phyloP scores from a whole-genome alignment of 1,140 invertebrate genomes.

The Zaprionus camerounensis region DNA sequence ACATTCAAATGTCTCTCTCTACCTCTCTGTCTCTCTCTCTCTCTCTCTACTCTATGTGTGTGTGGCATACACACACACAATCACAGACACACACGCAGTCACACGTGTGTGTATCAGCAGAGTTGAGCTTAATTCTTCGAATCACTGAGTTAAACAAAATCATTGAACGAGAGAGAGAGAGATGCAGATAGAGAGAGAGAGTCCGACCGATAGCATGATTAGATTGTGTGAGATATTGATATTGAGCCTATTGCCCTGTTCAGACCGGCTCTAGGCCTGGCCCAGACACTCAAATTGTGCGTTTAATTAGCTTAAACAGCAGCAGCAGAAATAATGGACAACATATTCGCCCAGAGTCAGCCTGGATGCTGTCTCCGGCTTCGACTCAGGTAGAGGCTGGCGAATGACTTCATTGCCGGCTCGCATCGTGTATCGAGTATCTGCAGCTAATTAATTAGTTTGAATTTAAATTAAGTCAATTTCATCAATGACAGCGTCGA shows the following conservation, averaged over 20 bases:
- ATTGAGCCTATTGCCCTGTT: constrained; percentile 25
- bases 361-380: neutral
- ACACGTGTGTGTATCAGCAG: constrained; percentile 24
- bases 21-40: neutral
- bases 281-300: constrained; percentile 53
- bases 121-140: constrained; percentile 76
- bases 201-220: neutral
- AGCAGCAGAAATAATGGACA: constrained; percentile 26
- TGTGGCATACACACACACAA: constrained; percentile 4
- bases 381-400: constrained; percentile 5
- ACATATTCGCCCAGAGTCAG: constrained; percentile 22
- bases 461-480: constrained; percentile 78
- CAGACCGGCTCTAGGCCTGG: constrained; percentile 12
- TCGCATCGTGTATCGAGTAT: neutral
- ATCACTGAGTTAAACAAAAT: constrained; percentile 82
- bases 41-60: neutral
- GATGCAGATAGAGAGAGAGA: constrained; percentile 3
- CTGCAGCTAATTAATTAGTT: constrained; percentile 77
- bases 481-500: constrained; percentile 55
- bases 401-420: constrained; percentile 43
- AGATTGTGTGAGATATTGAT: constrained; percentile 47
- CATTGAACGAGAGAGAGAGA: constrained; percentile 53
- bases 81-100: constrained; percentile 21
- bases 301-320: constrained; percentile 54
- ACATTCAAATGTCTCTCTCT: constrained; percentile 63